phyloP scores from a whole-genome alignment of 2,888 invertebrate genomes.

The Watsonalla cultraria region DNA sequence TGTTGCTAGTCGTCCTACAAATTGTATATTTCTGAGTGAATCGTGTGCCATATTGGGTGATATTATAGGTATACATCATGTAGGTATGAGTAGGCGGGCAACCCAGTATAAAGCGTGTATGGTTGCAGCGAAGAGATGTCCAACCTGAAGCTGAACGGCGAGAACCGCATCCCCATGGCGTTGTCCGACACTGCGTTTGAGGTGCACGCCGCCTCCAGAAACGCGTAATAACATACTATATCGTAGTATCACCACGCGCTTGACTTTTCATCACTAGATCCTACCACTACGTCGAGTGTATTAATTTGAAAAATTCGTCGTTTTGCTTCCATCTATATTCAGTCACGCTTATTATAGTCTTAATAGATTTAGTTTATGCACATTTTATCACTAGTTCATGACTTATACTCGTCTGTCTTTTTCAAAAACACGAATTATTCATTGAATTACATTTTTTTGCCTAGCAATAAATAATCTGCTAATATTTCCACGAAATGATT shows the following conservation, averaged over 20 bases:
- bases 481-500: background rate
- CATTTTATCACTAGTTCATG: too few relatives aligned
- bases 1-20: too few relatives aligned
- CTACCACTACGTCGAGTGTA: background rate
- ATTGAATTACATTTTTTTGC: too few relatives aligned
- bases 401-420: too few relatives aligned
- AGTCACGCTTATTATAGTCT: background rate
- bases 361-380: too few relatives aligned
- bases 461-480: too few relatives aligned
- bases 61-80: too few relatives aligned
- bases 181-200: slow-evolving; percentile 75
- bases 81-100: slow-evolving; percentile 1
- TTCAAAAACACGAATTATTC: too few relatives aligned
- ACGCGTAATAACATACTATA: slow-evolving; percentile 63
- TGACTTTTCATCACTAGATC: background rate
- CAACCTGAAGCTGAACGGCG: slow-evolving; percentile 70
- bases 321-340: background rate
- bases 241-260: slow-evolving; percentile 19
- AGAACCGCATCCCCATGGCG: slow-evolving; percentile 74
- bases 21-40: too few relatives aligned
- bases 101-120: slow-evolving; percentile 11
- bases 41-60: slow-evolving; percentile 2
- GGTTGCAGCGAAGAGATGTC: slow-evolving; percentile 76
- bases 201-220: slow-evolving; percentile 74
- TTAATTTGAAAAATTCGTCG: background rate